Conservation (phyloP, 2,797 vertebrate species). For the Gastrophryne carolinensis region DNA sequence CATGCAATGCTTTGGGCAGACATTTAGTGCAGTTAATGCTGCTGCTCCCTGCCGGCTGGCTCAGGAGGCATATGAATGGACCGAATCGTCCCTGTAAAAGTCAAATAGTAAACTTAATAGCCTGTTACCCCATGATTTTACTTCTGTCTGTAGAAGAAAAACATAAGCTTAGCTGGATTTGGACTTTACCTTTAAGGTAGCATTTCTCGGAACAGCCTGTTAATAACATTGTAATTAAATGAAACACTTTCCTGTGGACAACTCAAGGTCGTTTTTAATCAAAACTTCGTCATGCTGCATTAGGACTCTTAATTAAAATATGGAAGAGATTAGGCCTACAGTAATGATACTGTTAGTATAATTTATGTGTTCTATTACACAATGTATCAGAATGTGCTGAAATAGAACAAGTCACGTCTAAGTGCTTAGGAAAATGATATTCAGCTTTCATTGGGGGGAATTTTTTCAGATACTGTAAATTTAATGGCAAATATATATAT, state of each 20-base stretch:
- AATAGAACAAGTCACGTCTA: neutral
- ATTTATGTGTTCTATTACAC: neutral
- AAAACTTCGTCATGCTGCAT: conserved; percentile 21
- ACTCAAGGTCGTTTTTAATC: conserved; percentile 31
- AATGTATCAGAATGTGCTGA: neutral
- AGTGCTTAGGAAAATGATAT: neutral
- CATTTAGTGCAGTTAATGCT: no score
- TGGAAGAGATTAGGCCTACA: conserved; percentile 13
- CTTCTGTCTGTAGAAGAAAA: no score
- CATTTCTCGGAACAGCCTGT: neutral
- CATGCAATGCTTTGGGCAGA: no score
- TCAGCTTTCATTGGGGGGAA: neutral
- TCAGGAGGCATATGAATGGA: no score
- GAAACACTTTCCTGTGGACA: conserved; percentile 17
- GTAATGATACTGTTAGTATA: conserved; percentile 1
- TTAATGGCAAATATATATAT: no score
- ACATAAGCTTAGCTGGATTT: no score
- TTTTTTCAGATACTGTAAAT: no score
- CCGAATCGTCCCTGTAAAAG: no score
- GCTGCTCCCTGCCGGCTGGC: no score
- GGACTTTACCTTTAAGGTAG: conserved; percentile 2
- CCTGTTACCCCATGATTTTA: no score
- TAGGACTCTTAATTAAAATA: conserved; percentile 28
- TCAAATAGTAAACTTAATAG: no score
- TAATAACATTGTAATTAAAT: conserved; percentile 13